Percentiles rank a stretch among this genome's conserved stretches.
Evolutionary conservation across 92 coral and sea anemone species (phyloP).

Genomic region (Phenganax subtilis): DNA sequence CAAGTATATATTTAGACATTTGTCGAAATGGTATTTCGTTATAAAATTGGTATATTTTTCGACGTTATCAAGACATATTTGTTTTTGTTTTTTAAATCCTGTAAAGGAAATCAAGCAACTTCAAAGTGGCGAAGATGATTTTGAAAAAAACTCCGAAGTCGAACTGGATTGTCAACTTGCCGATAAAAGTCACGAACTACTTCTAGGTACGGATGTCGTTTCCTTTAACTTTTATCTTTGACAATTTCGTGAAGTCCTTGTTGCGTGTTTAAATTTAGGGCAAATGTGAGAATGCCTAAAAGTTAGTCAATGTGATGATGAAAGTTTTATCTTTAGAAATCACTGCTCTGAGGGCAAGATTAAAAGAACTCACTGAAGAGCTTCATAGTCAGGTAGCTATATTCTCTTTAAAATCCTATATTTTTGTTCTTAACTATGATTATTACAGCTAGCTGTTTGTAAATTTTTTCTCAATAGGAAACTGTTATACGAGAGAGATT

Average conservation of each 20-base stretch:
- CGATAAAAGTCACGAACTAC: constrained; percentile 91
- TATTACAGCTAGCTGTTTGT: too few species aligned
- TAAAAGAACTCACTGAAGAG: constrained; percentile 82
- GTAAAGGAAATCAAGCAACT: constrained; percentile 72
- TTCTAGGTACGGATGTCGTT: constrained; percentile 54
- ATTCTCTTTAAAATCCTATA: too few species aligned
- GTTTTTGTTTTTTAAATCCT: neutral
- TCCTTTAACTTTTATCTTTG: too few species aligned
- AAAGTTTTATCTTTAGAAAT: constrained; percentile 55
- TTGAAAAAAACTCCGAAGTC: constrained; percentile 71
- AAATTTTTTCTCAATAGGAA: constrained; percentile 48
- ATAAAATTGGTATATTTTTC: neutral
- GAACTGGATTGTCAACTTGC: constrained; percentile 96
- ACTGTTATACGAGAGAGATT: constrained; percentile 72
- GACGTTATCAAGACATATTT: neutral
- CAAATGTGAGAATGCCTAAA: too few species aligned
- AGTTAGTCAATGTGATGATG: too few species aligned
- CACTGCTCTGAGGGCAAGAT: constrained; percentile 89
- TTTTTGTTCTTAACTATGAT: neutral
- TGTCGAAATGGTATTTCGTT: neutral
- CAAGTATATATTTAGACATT: constrained; percentile 54
- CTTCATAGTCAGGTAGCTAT: constrained; percentile 72
- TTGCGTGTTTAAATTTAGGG: too few species aligned
- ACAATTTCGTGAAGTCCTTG: too few species aligned
- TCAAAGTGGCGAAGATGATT: constrained; percentile 60